Evolutionary conservation across 2,797 vertebrate genomes (phyloP).

Genomic region (Oreochromis mossambicus): DNA sequence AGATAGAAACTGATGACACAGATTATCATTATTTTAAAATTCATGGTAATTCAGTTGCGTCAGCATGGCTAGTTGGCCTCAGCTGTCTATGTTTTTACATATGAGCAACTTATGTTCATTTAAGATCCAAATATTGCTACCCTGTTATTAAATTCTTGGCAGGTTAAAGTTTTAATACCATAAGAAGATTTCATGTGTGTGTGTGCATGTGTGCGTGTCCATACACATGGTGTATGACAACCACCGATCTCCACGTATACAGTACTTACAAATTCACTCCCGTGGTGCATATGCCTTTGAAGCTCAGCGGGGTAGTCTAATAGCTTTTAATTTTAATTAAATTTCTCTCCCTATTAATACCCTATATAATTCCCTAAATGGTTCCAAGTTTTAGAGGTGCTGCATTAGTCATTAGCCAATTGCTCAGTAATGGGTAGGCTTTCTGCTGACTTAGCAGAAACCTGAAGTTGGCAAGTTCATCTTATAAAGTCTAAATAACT

Average conservation of each 20-base stretch:
- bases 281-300: slow-evolving; percentile 47
- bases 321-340: slow-evolving; percentile 68
- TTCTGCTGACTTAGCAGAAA: slow-evolving; percentile 48
- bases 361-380: slow-evolving; percentile 62
- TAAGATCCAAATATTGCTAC: not conserved
- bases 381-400: slow-evolving; percentile 52
- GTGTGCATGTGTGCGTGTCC: not conserved
- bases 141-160: not conserved
- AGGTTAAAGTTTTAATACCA: not conserved
- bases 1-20: not conserved
- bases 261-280: slow-evolving; percentile 32
- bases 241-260: slow-evolving; percentile 18
- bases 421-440: slow-evolving; percentile 28
- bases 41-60: not conserved
- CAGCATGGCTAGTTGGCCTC: not conserved
- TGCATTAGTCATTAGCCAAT: slow-evolving; percentile 54
- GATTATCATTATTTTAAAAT: not conserved
- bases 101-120: not conserved
- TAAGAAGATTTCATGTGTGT: not conserved
- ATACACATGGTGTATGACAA: not conserved
- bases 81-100: not conserved
- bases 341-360: slow-evolving; percentile 61
- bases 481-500: slow-evolving; percentile 23
- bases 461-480: slow-evolving; percentile 34
- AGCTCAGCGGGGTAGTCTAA: slow-evolving; percentile 45